Evolutionary conservation across 1,140 invertebrate species (phyloP).

Genomic region (Diabrotica undecimpunctata): DNA sequence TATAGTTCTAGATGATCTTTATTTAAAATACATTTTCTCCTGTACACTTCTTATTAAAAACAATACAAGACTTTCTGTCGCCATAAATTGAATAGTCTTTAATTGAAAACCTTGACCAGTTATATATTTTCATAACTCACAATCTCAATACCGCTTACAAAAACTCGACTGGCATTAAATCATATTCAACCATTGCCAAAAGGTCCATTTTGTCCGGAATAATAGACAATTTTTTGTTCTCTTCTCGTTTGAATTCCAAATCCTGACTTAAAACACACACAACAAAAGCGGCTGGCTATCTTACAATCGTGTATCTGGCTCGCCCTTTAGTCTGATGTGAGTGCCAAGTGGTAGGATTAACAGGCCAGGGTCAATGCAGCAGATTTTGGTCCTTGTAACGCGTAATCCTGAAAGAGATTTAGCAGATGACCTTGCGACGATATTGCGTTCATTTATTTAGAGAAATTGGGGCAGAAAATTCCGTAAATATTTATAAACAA

Average conservation of each 20-base stretch:
- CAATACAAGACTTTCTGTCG: too few species aligned
- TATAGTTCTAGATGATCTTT: too few species aligned
- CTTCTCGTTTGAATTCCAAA: background rate
- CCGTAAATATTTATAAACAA: too few species aligned
- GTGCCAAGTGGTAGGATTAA: background rate
- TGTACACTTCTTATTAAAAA: too few species aligned
- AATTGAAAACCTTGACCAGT: too few species aligned
- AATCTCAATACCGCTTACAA: too few species aligned
- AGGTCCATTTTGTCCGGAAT: too few species aligned
- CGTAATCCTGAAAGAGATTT: background rate
- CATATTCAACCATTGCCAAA: too few species aligned
- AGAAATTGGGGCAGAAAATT: background rate
- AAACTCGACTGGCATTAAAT: too few species aligned
- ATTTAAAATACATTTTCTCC: too few species aligned
- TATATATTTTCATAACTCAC: too few species aligned
- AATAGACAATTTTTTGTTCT: background rate
- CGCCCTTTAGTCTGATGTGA: background rate
- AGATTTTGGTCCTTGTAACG: background rate
- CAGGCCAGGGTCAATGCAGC: constrained; percentile 1
- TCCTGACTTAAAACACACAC: background rate
- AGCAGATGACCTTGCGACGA: background rate
- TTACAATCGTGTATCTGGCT: background rate
- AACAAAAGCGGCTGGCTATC: background rate
- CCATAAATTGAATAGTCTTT: too few species aligned
- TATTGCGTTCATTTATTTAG: background rate